Conservation (phyloP, 2,113 vertebrate genomes). For the Daubentonia madagascariensis region DNA sequence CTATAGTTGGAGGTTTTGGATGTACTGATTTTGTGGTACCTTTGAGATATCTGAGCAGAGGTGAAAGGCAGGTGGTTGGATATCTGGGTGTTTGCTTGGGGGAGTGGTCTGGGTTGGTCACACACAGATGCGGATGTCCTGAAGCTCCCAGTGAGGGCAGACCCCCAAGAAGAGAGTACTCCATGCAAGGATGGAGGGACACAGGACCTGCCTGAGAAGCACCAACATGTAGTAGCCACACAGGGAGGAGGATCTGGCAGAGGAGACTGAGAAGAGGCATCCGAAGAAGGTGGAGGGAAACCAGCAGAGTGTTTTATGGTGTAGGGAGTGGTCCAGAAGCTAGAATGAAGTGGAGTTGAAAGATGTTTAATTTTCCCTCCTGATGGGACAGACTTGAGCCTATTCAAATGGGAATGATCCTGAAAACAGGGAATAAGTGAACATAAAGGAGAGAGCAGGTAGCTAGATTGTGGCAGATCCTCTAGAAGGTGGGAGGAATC, state of each 20-base stretch:
- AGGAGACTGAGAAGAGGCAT: not conserved
- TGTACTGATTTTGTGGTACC: not conserved
- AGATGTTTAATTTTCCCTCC: not conserved
- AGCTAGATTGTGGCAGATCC: not conserved
- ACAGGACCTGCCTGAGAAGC: not conserved
- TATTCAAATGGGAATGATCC: not conserved
- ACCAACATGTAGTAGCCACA: fast-evolving
- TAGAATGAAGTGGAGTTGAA: not conserved
- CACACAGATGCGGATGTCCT: not conserved
- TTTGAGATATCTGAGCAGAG: not conserved
- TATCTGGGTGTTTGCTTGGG: not conserved
- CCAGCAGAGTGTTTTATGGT: not conserved
- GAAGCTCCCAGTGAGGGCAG: not conserved
- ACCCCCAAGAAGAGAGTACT: too few species aligned
- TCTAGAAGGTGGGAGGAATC: not conserved
- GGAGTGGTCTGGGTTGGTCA: not conserved
- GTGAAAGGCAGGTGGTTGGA: not conserved
- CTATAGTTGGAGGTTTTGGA: not conserved
- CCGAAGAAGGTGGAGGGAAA: not conserved
- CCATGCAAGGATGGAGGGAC: fast-evolving
- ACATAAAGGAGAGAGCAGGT: not conserved
- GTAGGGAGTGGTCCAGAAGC: not conserved
- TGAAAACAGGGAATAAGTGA: not conserved
- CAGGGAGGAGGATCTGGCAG: not conserved
- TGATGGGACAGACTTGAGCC: not conserved